Percentiles rank a stretch among this genome's conserved stretches.
phyloP scores from a whole-genome alignment of 2,888 invertebrate species.

The Drosophila borborema region DNA sequence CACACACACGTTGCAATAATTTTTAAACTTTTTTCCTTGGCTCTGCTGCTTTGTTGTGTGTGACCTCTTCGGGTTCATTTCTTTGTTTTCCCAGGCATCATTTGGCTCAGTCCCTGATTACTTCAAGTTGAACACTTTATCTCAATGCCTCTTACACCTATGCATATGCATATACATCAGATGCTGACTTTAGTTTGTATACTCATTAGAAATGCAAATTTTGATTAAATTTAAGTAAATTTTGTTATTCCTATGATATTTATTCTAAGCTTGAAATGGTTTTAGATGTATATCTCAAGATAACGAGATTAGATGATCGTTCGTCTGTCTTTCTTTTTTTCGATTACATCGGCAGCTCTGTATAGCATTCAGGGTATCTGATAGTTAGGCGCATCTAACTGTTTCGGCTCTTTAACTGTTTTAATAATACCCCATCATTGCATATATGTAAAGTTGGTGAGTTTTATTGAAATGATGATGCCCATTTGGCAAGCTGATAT shows the following conservation, averaged over 20 bases:
- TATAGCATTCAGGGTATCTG: background rate
- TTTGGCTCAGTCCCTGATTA: constrained; percentile 44
- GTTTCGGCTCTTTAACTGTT: too few species aligned
- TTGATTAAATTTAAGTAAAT: background rate
- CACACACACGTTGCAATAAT: constrained; percentile 9
- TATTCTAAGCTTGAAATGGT: too few species aligned
- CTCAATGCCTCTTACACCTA: background rate
- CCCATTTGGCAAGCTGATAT: constrained; percentile 6
- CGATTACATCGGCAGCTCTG: background rate
- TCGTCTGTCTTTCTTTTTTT: too few species aligned
- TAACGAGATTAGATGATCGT: background rate
- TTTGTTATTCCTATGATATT: too few species aligned
- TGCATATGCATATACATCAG: background rate
- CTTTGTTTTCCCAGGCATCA: constrained; percentile 28
- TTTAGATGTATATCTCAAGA: background rate
- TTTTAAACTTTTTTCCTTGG: constrained; percentile 13
- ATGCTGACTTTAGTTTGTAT: background rate
- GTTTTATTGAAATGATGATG: constrained; percentile 9
- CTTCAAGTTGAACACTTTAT: constrained; percentile 26
- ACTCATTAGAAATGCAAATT: background rate
- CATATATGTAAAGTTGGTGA: background rate
- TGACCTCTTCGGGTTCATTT: constrained; percentile 3
- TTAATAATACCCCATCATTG: background rate
- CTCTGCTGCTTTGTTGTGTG: background rate
- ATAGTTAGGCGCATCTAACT: background rate